Base-by-base conservation (phyloP, 2,888 invertebrate genomes). In the Chesias legatella region DNA sequence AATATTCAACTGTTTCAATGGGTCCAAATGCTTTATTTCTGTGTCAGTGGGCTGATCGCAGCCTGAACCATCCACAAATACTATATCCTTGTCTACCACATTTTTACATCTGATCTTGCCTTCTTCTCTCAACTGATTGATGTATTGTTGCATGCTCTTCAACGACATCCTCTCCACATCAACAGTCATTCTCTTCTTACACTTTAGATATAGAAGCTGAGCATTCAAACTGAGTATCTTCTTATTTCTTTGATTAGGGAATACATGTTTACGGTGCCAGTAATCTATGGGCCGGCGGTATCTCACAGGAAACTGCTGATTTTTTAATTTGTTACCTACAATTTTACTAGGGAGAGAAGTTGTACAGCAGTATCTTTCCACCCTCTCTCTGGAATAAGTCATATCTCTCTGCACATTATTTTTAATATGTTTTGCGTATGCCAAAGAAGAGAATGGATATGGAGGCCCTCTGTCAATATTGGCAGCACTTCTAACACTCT, bases 131-230 rank as follows among this genome's bases (percentile, higher is more conserved):
- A 83, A 58, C 33, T 73, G 71, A 1, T 80, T 75, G 8, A 84
- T 77, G 50, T 79, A 82, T 33, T 82, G 77, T 7, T 85, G 70
- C 37, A 91, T 79, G 33, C 79, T 77, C 23, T 80, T 60, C 20
- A 65, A 42, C 2, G 83, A 83, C 73, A 90, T 78, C 24, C 76
- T 73, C 6, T 84, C 74, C 11, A 90, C 45, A 10, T 77, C 59
- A 3, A 90, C 90, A 28, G 79, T 69, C 23, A 89, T 61, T 0
- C 88, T 86, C 61, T 76, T 86, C 61, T 76, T 84, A 62, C 90
- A 90, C 39, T 89, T 80, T 21, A 90, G 63, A 37, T 85, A 74
- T 36, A 90, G 65, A 43, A 91, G 60, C 60, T 91, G 91, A 26
- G 72, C 79, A 36, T 79, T 79, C 32, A 88, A 39, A 61, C 81